Base-by-base conservation (phyloP, 2,888 invertebrate species). In the Hecatera dysodea region DNA sequence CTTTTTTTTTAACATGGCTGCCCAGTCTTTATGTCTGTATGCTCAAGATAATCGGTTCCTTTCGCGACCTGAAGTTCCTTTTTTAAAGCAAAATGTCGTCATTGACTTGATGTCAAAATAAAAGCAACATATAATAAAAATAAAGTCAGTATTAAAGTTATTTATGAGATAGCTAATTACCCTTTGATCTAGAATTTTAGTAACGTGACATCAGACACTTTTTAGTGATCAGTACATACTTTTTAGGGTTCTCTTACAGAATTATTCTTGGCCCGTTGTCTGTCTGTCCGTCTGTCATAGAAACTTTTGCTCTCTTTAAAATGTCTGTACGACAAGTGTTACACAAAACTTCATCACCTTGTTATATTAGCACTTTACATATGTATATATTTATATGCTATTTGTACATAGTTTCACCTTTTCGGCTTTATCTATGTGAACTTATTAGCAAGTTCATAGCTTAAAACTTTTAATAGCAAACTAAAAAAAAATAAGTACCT, bases 41-140 rank as follows among this genome's bases (percentile, higher is more conserved):
- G 75, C 71, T 27, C 50, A 48, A 64, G n/a, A 80, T 85, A 86
- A 87, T 87, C 84, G 81, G 82, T 79, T 73, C 74, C 81, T 85
- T 82, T 82, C 75, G 74, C 73, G 69, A 71, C 66, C 72, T 80
- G 82, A 74, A 76, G 80, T 84, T 72, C 81, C 81, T 82, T 80
- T 59, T n/a, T 86, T 84, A 81, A 86, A 76, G 80, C 67, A 77
- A 79, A 85, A 82, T 72, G 56, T 76, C 78, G 75, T 72, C 80
- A 70, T 81, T 79, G 59, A 72, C 78, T 76, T 72, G 70, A 75
- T 77, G 75, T 75, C 66, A 68, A 68, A 39, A 52, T 72, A 64
- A 72, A 64, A 52, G 42, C 22, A 67, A 60, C 50, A 64, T 59
- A 76, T 27, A 63, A 42, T 48, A 22, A 50, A 67, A 61, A 42